Percentiles rank a stretch among this genome's conserved stretches.
Conservation (phyloP, 1,140 invertebrate species). For the Dendroctonus valens region DNA sequence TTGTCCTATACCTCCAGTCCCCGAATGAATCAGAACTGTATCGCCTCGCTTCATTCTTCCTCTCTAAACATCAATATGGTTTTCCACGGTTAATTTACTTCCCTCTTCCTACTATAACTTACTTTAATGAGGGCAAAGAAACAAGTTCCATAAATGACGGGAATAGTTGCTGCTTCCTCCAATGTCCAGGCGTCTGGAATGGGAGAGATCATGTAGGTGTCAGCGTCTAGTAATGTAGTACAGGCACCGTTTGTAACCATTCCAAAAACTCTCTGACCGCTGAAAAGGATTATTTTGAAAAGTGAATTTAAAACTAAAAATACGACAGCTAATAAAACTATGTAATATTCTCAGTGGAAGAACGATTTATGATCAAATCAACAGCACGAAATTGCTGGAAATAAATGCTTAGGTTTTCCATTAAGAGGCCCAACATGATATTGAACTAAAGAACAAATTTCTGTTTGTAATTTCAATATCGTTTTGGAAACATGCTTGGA, state of each 20-base stretch:
- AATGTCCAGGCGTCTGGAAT: conserved; percentile 81
- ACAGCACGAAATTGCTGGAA: too few species aligned
- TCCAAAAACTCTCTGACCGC: conserved; percentile 72
- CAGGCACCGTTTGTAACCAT: conserved; percentile 60
- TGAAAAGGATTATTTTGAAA: conserved; percentile 36
- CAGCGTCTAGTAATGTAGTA: conserved; percentile 59
- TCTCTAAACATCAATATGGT: conserved; percentile 18
- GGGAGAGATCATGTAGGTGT: conserved; percentile 67
- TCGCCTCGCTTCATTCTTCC: conserved; percentile 32
- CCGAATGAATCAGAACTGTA: conserved; percentile 71
- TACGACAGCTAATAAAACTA: not conserved
- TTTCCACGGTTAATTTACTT: not conserved
- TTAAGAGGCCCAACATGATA: too few species aligned
- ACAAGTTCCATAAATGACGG: conserved; percentile 81
- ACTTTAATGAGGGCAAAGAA: conserved; percentile 71
- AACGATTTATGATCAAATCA: too few species aligned
- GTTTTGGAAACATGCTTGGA: too few species aligned
- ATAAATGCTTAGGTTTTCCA: too few species aligned
- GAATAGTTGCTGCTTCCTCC: conserved; percentile 85
- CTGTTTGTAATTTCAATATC: too few species aligned
- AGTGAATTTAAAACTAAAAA: not conserved
- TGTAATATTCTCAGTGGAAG: too few species aligned
- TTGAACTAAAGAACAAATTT: too few species aligned
- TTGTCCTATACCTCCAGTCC: conserved; percentile 84
- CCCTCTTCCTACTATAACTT: conserved; percentile 14